Base-by-base conservation (phyloP, 1,140 invertebrate genomes). In the Lepidurus packardi region DNA sequence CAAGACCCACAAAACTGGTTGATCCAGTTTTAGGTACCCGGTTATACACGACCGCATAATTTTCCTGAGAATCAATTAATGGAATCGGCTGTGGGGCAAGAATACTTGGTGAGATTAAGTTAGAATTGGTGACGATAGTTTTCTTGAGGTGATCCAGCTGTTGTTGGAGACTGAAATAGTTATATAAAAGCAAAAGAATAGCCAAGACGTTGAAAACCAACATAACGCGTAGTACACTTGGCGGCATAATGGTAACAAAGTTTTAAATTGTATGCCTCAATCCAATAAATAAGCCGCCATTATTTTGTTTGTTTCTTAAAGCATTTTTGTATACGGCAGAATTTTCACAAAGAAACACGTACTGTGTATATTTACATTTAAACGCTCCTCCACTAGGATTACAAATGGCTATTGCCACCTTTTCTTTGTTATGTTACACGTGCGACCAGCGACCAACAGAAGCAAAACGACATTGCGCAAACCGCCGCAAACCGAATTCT, bases 1-100 rank as follows among this genome's bases (percentile, higher is more conserved):
- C 95, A 78, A 99, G 91, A 81, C 97, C 97, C 77, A 98, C 95
- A 84, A 99, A 96, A 85, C 96, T 98, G 5, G 98, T 99, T 7
- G 97, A 98, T 7, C 93, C 98, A n/a, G 97, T 99, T 87, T 99
- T 99, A 21, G 98, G 98, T 45, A 99, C 95, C 84, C 97, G 89
- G 85, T 99, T 98, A 85, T 98, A 98, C 81, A 98, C 93, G 47
- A 98, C 89, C 43, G 98, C 88, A 76, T 91, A 82, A 75, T 86
- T 85, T 44, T 89, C 85, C 34, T 77, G 43, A 42, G 24, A 77
- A n/a, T 75, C 13, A 21, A n/a, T 13, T n/a, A 65, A 65, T 65
- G 8, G 53, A 65, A n/a, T 65, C 53, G 53, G 16, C 21, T 65
- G 9, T 5, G 21, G 53, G 53, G 53, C 53, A 65, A 65, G 53